These are phyloP conservation scores for Zaprionus capensis DNA, from an alignment of 1,140 invertebrate genomes.

Conservation along the genomic window DNA sequence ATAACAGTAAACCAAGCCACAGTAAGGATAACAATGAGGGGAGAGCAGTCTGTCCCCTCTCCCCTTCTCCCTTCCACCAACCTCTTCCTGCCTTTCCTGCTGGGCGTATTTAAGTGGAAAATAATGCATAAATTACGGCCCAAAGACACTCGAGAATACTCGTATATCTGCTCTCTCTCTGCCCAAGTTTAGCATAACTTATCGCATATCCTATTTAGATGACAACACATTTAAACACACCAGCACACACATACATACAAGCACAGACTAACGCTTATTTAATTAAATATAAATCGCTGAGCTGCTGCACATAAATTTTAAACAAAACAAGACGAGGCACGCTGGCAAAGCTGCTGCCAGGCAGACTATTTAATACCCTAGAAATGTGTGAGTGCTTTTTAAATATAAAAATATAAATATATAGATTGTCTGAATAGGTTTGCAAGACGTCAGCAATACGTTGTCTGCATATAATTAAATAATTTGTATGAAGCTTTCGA, in stretches of 20 bases:
- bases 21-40: slow-evolving; percentile 6
- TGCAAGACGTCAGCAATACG: background rate
- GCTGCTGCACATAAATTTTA: slow-evolving; percentile 68
- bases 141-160: slow-evolving; percentile 54
- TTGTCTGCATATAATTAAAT: background rate
- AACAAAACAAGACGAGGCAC: slow-evolving; percentile 40
- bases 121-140: slow-evolving; percentile 77
- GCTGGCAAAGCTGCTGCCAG: background rate
- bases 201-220: slow-evolving; percentile 75
- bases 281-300: slow-evolving; percentile 78
- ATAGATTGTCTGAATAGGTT: background rate
- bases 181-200: slow-evolving; percentile 59
- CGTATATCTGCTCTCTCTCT: slow-evolving; percentile 33
- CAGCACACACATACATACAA: background rate
- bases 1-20: slow-evolving; percentile 43
- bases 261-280: slow-evolving; percentile 58
- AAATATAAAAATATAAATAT: background rate
- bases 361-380: background rate
- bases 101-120: slow-evolving; percentile 53
- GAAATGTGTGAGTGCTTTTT: background rate
- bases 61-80: background rate
- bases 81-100: background rate
- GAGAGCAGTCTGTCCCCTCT: background rate
- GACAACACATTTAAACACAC: slow-evolving; percentile 39
- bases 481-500: too few relatives aligned